Base-by-base conservation (phyloP, 2,113 vertebrate species). In the Campylorhamphus procurvoides region DNA sequence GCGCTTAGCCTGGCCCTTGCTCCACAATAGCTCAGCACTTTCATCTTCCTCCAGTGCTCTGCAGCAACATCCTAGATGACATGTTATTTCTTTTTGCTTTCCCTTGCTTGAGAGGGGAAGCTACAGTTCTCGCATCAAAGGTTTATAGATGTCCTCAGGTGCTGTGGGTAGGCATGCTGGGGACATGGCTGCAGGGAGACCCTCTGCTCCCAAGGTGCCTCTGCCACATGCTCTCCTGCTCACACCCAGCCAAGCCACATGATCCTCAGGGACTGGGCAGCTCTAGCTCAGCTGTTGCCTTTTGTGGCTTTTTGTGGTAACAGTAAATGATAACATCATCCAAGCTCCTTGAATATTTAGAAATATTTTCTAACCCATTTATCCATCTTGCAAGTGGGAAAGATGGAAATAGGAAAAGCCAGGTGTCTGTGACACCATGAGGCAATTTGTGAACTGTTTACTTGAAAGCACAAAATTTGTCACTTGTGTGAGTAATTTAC, bases 391-490 rank as follows among this genome's bases (percentile, higher is more conserved):
- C 10, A 19, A 86, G 73, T 28, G 78, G 91, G 75, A 91, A 95
- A 93, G 73, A 94, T 29, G 76, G 92, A 84, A 92, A 69, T 22
- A 29, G 93, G 23, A 35, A 96, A 96, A 97, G 66, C 91, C 98
- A 98, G 97, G 97, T 98, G 98, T 85, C 94, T 96, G 79, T 14
- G 25, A 90, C 97, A 97, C 97, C 68, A 47, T 71, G 28, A 98
- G 87, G 97, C 96, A 97, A 97, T 97, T 97, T 97, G 92, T 96
- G 95, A 98, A 97, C 97, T 62, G 96, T 98, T 98, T 98, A 97
- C 96, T 98, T 97, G 97, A 98, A 98, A 98, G 98, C 94, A 98
- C 94, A 97, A 97, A 97, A 98, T 97, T 97, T 98, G 97, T 97
- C 97, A 98, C 97, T 98, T 98, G 97, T 98, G 96, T 97, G 94